phyloP scores from a whole-genome alignment of 2,797 vertebrate species.

The Pseudochirops corinnae region DNA sequence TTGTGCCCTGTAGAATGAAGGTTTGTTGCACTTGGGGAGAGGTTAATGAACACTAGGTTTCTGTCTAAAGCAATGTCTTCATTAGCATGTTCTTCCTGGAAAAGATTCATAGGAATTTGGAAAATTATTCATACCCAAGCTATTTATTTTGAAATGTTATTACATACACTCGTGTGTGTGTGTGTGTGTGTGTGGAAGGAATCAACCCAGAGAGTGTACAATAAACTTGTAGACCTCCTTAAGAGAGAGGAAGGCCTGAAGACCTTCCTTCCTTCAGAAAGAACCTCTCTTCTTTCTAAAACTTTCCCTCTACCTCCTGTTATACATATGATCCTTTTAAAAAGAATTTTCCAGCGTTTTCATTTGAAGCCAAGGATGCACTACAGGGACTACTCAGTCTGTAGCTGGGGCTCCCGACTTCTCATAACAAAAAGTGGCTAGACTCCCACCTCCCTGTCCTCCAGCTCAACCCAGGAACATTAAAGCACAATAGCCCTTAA shows the following conservation, averaged over 20 bases:
- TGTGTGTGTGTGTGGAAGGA: too few relatives aligned
- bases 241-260: neutral
- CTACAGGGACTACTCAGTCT: slow-evolving; percentile 21
- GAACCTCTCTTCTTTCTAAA: slow-evolving; percentile 52
- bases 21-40: neutral
- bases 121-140: slow-evolving; percentile 16
- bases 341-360: slow-evolving; percentile 10
- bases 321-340: slow-evolving; percentile 42
- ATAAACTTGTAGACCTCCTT: neutral
- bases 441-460: neutral
- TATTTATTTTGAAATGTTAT: slow-evolving; percentile 32
- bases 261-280: neutral
- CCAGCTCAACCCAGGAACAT: neutral
- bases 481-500: neutral
- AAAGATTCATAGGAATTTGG: neutral
- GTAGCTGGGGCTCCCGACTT: slow-evolving; percentile 1
- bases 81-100: neutral
- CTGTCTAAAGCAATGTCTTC: slow-evolving; percentile 8
- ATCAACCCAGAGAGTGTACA: neutral
- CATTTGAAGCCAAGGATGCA: slow-evolving; percentile 46
- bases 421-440: slow-evolving; percentile 52
- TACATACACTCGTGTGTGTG: neutral
- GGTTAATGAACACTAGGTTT: neutral
- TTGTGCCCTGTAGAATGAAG: neutral
- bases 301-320: slow-evolving; percentile 35